Percentiles rank a stretch among this genome's conserved stretches.
These are phyloP conservation scores for Leptonema lineaticorne DNA, from an alignment of 1,140 invertebrate genomes.

Conservation along the genomic window DNA sequence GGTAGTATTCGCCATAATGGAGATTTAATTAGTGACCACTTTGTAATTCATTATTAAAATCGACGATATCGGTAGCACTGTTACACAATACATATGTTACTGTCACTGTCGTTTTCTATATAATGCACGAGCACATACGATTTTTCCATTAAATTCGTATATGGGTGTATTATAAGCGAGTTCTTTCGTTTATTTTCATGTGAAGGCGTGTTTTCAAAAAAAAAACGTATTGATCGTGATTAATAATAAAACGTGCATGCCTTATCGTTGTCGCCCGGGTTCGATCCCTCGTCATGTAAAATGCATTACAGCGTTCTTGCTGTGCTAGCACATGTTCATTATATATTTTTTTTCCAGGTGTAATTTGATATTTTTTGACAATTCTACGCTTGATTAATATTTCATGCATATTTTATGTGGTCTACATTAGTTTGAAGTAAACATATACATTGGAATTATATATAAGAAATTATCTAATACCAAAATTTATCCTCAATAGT, in stretches of 20 bases:
- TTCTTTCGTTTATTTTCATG: too few species aligned
- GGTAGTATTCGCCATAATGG: conserved; percentile 36
- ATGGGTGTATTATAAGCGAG: background rate
- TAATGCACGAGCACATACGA: background rate
- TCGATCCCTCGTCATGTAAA: background rate
- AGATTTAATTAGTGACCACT: conserved; percentile 34
- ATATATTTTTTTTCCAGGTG: background rate
- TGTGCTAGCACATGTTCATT: too few species aligned
- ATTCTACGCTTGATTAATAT: too few species aligned
- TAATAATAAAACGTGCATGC: conserved; percentile 8
- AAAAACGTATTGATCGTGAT: conserved; percentile 12
- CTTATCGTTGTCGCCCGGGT: background rate
- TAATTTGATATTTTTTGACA: too few species aligned
- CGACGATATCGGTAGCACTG: conserved; percentile 13
- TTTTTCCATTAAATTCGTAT: background rate
- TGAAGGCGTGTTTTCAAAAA: conserved; percentile 9
- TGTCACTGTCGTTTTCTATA: too few species aligned
- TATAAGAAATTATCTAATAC: too few species aligned
- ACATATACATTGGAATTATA: too few species aligned
- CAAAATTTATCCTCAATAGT: too few species aligned
- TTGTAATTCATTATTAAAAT: conserved; percentile 36
- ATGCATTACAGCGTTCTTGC: background rate
- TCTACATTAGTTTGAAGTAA: too few species aligned
- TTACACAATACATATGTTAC: too few species aligned
- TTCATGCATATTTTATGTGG: too few species aligned